Base-by-base conservation (phyloP, 2,113 vertebrate species). In the Ginglymostoma cirratum region DNA sequence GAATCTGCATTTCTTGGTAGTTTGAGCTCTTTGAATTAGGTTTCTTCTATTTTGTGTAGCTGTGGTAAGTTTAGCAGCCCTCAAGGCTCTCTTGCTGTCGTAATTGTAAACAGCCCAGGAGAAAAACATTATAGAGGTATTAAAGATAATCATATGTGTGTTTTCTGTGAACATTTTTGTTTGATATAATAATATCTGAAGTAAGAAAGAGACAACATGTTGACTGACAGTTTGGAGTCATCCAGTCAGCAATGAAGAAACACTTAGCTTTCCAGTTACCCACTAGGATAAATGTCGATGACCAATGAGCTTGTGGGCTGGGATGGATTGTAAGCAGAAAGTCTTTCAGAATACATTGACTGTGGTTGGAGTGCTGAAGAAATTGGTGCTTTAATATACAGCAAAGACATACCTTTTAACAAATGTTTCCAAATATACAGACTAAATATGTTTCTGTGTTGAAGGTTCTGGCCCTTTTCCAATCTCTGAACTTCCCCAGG, bases 401-500 rank as follows among this genome's bases (percentile, higher is more conserved):
- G 38, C 14, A 17, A 61, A 66, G 61, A 6, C 1, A 45, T 42
- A 19, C 78, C n/a, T 83, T 89, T 89, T 48, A 89, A 27, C 27
- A 30, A 90, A 89, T 48, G 66, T 65, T 23, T 90, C 61, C 21
- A 69, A 67, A 66, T 66, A 24, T 94, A 27, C 38, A 72, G 23
- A 70, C 52, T 30, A 30, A 52, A 15, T 72, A 12, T 17, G 48
- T 52, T 72, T 30, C 69, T 95, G 24, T 45, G 23, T 95, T 95
- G 42, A 24, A 96, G 95, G 55, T 48, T 45, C 94, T 45, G 38
- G 38, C 21, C 38, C n/a, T 70, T 87, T 30, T 78, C 86, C 95
- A 52, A 67, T 27, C 55, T 67, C 97, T 0, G 98, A 98, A 96
- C 97, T 99, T 92, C 98, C 99, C 0, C 98, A 98, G 96, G 98